These are phyloP conservation scores for Ceratitis capitata DNA, from an alignment of 1,140 invertebrate genomes.

Conservation along the genomic window DNA sequence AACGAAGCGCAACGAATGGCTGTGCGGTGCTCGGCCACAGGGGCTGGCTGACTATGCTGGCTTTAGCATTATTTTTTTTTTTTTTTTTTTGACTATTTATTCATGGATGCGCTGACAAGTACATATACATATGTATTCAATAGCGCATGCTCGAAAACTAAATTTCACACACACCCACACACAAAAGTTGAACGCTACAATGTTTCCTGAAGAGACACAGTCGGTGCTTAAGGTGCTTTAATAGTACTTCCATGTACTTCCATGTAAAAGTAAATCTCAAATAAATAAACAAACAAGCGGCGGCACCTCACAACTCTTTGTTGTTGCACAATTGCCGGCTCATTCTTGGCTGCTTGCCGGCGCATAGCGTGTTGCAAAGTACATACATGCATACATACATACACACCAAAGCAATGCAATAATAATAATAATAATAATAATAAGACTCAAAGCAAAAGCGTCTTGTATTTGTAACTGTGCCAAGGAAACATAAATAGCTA, in stretches of 20 bases:
- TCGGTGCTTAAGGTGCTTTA: not conserved
- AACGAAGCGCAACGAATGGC: not conserved
- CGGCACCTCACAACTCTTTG: not conserved
- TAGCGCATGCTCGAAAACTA: constrained; percentile 18
- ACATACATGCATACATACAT: too few relatives aligned
- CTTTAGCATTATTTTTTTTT: too few relatives aligned
- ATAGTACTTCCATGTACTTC: too few relatives aligned
- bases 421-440: not conserved
- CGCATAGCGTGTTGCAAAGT: not conserved
- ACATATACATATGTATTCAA: not conserved
- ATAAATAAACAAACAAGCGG: constrained; percentile 24
- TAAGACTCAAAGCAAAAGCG: not conserved
- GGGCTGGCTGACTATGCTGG: not conserved
- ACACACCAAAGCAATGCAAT: not conserved
- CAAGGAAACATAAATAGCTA: constrained; percentile 13
- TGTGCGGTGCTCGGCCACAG: not conserved
- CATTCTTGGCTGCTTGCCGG: not conserved
- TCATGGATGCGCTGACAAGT: not conserved
- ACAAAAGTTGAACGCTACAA: too few relatives aligned
- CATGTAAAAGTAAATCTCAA: not conserved
- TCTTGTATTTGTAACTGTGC: not conserved
- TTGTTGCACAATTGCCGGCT: constrained; percentile 21
- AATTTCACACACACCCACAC: not conserved
- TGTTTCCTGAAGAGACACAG: not conserved
- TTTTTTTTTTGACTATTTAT: not conserved